Evolutionary conservation across 2,113 vertebrate genomes (phyloP).

Genomic region (Lepus americanus): DNA sequence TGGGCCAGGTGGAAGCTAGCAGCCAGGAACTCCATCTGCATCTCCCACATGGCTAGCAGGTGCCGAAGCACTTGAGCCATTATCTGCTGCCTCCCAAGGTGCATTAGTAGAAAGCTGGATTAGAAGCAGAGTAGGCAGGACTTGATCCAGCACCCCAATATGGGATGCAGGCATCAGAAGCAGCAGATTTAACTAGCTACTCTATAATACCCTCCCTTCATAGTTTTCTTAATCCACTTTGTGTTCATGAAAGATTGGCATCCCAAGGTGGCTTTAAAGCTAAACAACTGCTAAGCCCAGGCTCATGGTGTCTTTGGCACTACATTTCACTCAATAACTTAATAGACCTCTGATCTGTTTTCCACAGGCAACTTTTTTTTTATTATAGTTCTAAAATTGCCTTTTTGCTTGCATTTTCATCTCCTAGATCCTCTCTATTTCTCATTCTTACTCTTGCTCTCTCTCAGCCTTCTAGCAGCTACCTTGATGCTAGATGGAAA

Average conservation of each 20-base stretch:
- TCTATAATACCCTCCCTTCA: too few relatives aligned
- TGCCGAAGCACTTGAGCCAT: too few relatives aligned
- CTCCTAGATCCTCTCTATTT: background rate
- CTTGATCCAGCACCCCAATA: too few relatives aligned
- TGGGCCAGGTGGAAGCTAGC: too few relatives aligned
- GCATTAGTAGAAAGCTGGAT: too few relatives aligned
- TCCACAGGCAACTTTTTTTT: background rate
- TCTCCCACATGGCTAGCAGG: too few relatives aligned
- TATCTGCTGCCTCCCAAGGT: too few relatives aligned
- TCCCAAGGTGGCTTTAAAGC: background rate
- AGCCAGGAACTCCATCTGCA: too few relatives aligned
- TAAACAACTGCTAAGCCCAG: background rate
- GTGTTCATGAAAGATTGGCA: background rate
- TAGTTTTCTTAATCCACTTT: slow-evolving; percentile 23
- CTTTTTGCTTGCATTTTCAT: background rate
- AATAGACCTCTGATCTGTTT: background rate
- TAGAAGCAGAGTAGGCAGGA: too few relatives aligned
- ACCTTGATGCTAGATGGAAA: background rate
- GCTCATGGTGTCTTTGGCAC: background rate
- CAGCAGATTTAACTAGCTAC: too few relatives aligned
- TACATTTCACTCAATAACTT: background rate
- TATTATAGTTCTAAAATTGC: background rate
- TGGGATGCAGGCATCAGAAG: too few relatives aligned
- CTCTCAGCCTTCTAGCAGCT: background rate
- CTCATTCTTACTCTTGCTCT: background rate